These are phyloP conservation scores for Chionis minor DNA, from an alignment of 2,113 vertebrate genomes.

Conservation along the genomic window DNA sequence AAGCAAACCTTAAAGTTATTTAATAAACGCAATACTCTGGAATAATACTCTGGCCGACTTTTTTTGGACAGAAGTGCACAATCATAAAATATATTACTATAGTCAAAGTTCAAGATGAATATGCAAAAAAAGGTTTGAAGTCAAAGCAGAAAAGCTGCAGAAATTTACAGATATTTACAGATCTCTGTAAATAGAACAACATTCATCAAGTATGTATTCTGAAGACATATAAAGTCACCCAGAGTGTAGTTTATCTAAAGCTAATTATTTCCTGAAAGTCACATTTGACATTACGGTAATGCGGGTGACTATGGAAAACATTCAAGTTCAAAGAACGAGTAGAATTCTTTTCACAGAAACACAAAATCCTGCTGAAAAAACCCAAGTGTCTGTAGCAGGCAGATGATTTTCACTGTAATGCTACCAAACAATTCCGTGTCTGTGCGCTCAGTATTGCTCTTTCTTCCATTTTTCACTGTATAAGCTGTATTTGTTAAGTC, in stretches of 20 bases:
- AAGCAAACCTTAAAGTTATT: neutral
- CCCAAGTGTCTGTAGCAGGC: neutral
- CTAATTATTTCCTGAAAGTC: neutral
- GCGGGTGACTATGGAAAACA: neutral
- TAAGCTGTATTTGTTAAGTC: neutral
- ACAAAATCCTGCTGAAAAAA: neutral
- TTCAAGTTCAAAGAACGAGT: neutral
- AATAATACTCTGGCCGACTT: neutral
- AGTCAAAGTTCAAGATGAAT: neutral
- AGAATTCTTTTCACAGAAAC: neutral
- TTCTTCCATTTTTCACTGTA: neutral
- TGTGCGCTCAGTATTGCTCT: neutral
- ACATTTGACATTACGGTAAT: neutral
- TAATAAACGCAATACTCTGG: neutral
- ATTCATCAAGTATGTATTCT: neutral
- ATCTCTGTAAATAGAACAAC: neutral
- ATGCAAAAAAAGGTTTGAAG: neutral
- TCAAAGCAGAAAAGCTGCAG: neutral
- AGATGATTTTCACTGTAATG: neutral
- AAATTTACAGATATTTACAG: too few relatives aligned
- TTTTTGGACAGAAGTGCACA: neutral
- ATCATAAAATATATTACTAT: neutral
- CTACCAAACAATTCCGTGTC: neutral
- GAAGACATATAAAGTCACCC: neutral
- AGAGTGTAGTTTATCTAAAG: neutral